A percentile compares a stretch with the other conserved stretches of the same genome.
phyloP scores from a whole-genome alignment of 2,888 invertebrate genomes.

The Drosophila pseudotakahashii region DNA sequence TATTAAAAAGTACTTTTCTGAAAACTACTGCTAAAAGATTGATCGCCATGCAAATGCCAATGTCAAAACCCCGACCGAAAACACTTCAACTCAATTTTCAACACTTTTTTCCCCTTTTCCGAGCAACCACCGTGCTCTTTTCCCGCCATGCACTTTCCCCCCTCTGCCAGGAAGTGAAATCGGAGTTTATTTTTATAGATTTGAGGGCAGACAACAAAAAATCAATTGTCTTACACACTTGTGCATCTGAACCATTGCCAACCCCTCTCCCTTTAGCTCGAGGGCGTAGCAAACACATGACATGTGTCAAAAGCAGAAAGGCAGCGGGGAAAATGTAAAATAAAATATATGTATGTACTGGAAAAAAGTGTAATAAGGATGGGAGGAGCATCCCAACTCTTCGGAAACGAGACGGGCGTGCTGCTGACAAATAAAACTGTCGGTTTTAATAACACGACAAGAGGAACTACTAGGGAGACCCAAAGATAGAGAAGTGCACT shows the following conservation, averaged over 20 bases:
- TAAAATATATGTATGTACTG: slow-evolving; percentile 33
- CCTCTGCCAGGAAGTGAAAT: slow-evolving; percentile 15
- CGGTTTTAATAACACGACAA: slow-evolving; percentile 79
- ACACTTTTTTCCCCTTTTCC: slow-evolving; percentile 39
- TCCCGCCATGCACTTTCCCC: slow-evolving; percentile 28
- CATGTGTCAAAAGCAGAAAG: slow-evolving; percentile 67
- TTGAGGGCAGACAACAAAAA: slow-evolving; percentile 50
- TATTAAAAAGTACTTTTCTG: neutral
- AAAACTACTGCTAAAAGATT: slow-evolving; percentile 22
- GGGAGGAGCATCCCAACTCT: slow-evolving; percentile 33
- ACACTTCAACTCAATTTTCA: slow-evolving; percentile 48
- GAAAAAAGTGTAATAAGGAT: slow-evolving; percentile 74
- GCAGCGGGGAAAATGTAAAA: slow-evolving; percentile 27
- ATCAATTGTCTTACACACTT: slow-evolving; percentile 70
- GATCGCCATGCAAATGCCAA: slow-evolving; percentile 53
- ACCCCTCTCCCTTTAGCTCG: slow-evolving; percentile 6
- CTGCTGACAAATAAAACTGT: slow-evolving; percentile 80
- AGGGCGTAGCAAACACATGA: slow-evolving; percentile 51
- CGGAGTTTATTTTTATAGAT: slow-evolving; percentile 59
- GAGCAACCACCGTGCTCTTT: slow-evolving; percentile 33
- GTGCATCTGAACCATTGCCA: slow-evolving; percentile 37
- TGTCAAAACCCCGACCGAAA: slow-evolving; percentile 51
- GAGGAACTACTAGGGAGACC: slow-evolving; percentile 37
- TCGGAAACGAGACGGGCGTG: slow-evolving; percentile 25
- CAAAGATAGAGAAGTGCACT: slow-evolving; percentile 57